These are phyloP conservation scores for Lycocorax pyrrhopterus DNA, from an alignment of 2,113 vertebrate genomes.

Conservation along the genomic window DNA sequence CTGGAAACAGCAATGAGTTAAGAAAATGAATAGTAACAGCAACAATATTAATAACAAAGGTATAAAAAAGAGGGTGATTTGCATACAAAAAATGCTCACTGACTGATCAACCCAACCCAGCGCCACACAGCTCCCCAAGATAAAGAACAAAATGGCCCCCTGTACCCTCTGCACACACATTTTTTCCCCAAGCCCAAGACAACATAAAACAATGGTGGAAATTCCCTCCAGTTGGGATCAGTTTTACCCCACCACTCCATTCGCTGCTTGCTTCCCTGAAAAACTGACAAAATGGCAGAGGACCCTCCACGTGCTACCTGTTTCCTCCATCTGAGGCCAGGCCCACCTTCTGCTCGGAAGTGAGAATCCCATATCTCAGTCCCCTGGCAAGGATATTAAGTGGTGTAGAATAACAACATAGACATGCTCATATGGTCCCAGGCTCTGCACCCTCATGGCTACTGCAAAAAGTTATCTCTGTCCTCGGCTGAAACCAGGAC, in stretches of 20 bases:
- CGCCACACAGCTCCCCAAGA: accelerated
- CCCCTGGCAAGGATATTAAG: neutral
- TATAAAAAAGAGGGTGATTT: neutral
- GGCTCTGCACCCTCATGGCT: accelerated
- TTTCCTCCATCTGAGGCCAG: neutral
- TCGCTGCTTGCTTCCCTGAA: neutral
- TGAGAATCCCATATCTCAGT: neutral
- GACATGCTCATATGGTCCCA: accelerated
- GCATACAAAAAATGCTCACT: neutral
- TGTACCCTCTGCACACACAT: neutral
- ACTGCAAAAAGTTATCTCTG: neutral
- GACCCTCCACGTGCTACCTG: too few species aligned
- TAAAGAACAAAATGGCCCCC: neutral
- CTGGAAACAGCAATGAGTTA: neutral
- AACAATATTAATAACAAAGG: neutral
- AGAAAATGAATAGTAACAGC: neutral
- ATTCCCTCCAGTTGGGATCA: neutral
- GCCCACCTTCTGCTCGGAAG: neutral
- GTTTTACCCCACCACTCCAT: neutral
- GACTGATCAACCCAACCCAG: neutral
- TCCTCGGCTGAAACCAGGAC: neutral
- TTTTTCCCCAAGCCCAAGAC: neutral
- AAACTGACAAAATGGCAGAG: neutral
- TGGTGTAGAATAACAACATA: neutral
- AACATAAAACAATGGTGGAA: neutral